Evolutionary conservation across 2,888 invertebrate species (phyloP), one percentile per base, ranked within the genome.

Genomic region (Argyresthia goedartella): DNA sequence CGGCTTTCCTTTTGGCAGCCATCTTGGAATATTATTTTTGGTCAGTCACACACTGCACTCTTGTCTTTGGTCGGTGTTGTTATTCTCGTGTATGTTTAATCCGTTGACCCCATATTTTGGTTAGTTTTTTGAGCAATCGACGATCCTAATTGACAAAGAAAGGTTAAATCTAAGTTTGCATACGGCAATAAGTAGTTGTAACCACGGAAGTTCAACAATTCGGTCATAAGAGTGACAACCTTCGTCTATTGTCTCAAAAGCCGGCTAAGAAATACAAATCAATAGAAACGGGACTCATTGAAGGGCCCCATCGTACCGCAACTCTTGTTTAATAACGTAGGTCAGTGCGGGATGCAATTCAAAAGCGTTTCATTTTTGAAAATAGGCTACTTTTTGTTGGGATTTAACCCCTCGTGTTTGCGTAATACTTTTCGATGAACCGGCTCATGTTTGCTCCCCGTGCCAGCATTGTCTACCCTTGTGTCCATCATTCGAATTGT

Each of bases 1-100:
- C 91, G 72, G 91, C 90, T 88, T 92, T 92, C 78, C 91, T 89
- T 85, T 92, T 92, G 62, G 92, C 92, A 62, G 92, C 91, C 92
- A 92, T 91, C 73, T 81, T 82, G 69, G 54, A 55, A 70, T 72
- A 70, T 71, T 66, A 63, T 66, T 64, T 64, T 68, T 69, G 64
- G 69, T 70, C 64, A 64, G 58, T 66, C 66, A 71, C 69, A 67
- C 75, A 76, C 76, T 76, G 72, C 76, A 76, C 75, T 73, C 57
- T 71, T 69, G 74, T 78, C 75, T 81, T 81, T 78, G 78, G 75
- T 76, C 66, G 60, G 60, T 14, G 11, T 48, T 14, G 36, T 43
- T 8, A 47, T 13, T 44, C 10, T 43, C 14, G 48, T 39, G 36
- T n/a, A 9, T 46, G 15, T 10, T 42, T 42, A 50, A 10, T 44